These are phyloP conservation scores for Mesorhabditis sp. DNA, from an alignment of 2,888 invertebrate genomes.

Conservation along the genomic window DNA sequence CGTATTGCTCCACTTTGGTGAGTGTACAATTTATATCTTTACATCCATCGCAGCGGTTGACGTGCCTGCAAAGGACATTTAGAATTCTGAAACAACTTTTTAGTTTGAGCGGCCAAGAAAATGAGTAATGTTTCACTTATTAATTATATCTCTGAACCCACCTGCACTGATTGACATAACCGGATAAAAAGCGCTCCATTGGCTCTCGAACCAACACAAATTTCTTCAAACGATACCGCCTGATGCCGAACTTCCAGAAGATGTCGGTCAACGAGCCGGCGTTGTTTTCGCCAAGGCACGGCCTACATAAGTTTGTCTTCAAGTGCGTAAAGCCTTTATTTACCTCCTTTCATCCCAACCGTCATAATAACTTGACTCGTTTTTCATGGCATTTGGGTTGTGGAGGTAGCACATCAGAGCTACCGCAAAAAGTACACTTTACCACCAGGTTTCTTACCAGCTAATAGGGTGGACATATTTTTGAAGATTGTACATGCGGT, in stretches of 20 bases:
- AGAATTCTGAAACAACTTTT: not conserved
- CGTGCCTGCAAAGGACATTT: not conserved
- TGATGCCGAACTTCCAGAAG: not conserved
- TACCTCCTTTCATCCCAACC: not conserved
- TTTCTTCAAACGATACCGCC: not conserved
- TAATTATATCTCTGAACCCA: not conserved
- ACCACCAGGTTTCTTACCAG: not conserved
- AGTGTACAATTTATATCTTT: not conserved
- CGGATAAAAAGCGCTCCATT: not conserved
- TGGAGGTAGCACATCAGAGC: slow-evolving; percentile 6
- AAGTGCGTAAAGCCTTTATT: not conserved
- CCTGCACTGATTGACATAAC: slow-evolving; percentile 6
- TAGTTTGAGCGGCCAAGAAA: not conserved
- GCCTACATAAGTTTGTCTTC: not conserved
- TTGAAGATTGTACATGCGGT: slow-evolving; percentile 4
- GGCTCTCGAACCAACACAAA: not conserved
- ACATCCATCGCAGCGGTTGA: not conserved
- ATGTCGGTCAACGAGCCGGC: not conserved
- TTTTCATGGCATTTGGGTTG: not conserved
- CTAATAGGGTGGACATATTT: not conserved
- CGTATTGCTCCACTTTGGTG: not conserved
- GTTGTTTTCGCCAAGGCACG: not conserved
- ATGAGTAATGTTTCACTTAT: not conserved
- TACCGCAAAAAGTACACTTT: not conserved
- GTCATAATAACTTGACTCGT: not conserved